These are phyloP conservation scores for Micromys minutus DNA, from an alignment of 2,113 vertebrate species.

Conservation along the genomic window DNA sequence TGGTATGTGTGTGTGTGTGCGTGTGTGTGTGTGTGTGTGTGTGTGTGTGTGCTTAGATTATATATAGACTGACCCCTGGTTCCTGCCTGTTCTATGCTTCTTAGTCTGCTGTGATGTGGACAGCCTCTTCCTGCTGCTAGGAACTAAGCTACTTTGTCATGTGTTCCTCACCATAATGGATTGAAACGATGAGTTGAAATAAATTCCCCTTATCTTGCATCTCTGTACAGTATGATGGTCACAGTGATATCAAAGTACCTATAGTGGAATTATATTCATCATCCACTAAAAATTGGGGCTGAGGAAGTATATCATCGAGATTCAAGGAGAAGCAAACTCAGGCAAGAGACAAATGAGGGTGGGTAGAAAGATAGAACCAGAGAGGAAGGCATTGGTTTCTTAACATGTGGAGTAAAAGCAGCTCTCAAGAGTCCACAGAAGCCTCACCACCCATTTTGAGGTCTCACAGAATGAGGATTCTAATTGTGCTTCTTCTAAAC, in stretches of 20 bases:
- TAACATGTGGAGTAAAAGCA: rapidly evolving
- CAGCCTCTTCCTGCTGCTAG: background rate
- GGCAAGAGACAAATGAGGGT: background rate
- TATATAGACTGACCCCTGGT: background rate
- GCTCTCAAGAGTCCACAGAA: background rate
- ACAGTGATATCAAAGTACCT: background rate
- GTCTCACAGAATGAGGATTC: background rate
- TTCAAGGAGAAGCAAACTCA: background rate
- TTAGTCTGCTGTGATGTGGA: background rate
- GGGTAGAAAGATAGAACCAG: background rate
- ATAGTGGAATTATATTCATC: background rate
- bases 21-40: too few species aligned
- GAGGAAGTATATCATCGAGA: background rate
- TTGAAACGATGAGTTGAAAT: background rate
- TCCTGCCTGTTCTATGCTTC: background rate
- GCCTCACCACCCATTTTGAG: background rate
- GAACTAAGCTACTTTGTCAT: background rate
- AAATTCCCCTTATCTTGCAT: background rate
- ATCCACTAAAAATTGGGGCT: conserved; percentile 2
- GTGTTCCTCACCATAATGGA: background rate
- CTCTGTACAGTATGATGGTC: background rate
- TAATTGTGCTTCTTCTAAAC: background rate
- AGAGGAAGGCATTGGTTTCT: background rate
- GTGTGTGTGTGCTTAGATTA: too few species aligned
- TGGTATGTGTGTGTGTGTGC: background rate